These are phyloP conservation scores for Helobdella robusta DNA, from an alignment of 2,888 invertebrate species.

Conservation along the genomic window DNA sequence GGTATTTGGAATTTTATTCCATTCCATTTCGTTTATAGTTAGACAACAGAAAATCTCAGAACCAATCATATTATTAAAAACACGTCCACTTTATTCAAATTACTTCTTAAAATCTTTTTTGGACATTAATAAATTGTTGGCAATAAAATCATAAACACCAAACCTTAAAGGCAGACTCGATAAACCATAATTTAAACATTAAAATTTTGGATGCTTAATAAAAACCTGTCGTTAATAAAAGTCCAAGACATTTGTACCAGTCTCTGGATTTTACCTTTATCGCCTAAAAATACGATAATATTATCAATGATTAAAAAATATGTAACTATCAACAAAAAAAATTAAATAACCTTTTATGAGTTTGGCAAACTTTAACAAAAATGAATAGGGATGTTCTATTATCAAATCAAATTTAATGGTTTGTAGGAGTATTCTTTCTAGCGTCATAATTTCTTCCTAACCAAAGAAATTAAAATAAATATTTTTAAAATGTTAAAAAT, in stretches of 20 bases:
- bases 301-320: neutral
- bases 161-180: too few species aligned
- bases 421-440: conserved; percentile 87
- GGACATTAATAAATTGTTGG: too few species aligned
- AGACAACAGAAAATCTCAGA: too few species aligned
- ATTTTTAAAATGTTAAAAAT: neutral
- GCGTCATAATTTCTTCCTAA: conserved; percentile 73
- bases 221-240: conserved; percentile 87
- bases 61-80: too few species aligned
- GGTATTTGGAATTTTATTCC: too few species aligned
- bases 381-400: conserved; percentile 92
- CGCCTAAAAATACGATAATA: conserved; percentile 54
- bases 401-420: conserved; percentile 97
- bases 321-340: too few species aligned
- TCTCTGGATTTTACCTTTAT: conserved; percentile 82
- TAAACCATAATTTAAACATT: too few species aligned
- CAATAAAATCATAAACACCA: too few species aligned
- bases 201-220: neutral
- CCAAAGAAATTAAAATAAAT: conserved; percentile 8
- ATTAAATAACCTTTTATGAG: conserved; percentile 63
- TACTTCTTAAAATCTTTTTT: too few species aligned
- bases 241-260: conserved; percentile 99
- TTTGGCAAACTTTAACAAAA: conserved; percentile 83
- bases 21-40: too few species aligned
- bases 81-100: too few species aligned